A percentile compares a stretch with the other conserved stretches of the same genome.
phyloP scores from a whole-genome alignment of 2,888 invertebrate genomes.

The Apodemia duryi region DNA sequence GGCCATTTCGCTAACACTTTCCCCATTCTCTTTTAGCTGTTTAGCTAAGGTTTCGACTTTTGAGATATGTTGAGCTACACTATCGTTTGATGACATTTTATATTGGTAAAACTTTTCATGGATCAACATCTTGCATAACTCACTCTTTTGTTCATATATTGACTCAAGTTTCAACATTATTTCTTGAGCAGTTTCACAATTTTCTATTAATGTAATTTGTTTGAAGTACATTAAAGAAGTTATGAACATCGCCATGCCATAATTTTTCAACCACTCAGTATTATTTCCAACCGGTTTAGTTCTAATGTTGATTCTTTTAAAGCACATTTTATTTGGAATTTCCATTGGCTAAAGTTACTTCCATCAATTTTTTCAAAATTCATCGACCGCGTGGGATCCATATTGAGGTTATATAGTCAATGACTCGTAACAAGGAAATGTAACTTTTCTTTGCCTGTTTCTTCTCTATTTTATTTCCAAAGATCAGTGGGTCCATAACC shows the following conservation, averaged over 20 bases:
- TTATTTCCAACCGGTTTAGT: conserved; percentile 12
- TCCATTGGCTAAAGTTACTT: conserved; percentile 29
- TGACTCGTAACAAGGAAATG: background rate
- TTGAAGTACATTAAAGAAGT: no score
- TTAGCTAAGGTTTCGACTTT: no score
- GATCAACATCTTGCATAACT: conserved; percentile 26
- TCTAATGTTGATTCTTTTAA: conserved; percentile 27
- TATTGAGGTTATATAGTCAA: background rate
- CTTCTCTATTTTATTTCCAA: no score
- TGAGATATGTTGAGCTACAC: conserved; percentile 28
- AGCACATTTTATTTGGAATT: conserved; percentile 30
- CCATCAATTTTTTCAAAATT: background rate
- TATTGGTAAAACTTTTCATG: conserved; percentile 19
- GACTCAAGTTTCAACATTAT: conserved; percentile 26
- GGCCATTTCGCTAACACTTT: no score
- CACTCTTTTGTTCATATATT: conserved; percentile 19
- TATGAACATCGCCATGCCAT: conserved; percentile 29
- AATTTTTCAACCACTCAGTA: conserved; percentile 24
- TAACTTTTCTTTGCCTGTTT: no score
- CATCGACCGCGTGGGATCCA: conserved; percentile 17
- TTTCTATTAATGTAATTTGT: conserved; percentile 21
- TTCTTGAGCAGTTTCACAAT: conserved; percentile 27
- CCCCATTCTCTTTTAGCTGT: no score
- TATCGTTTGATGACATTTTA: conserved; percentile 25
- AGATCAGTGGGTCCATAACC: no score